Evolutionary conservation across 1,140 invertebrate genomes (phyloP), one percentile per base, ranked within the genome.

Genomic region (Drosophila littoralis): DNA sequence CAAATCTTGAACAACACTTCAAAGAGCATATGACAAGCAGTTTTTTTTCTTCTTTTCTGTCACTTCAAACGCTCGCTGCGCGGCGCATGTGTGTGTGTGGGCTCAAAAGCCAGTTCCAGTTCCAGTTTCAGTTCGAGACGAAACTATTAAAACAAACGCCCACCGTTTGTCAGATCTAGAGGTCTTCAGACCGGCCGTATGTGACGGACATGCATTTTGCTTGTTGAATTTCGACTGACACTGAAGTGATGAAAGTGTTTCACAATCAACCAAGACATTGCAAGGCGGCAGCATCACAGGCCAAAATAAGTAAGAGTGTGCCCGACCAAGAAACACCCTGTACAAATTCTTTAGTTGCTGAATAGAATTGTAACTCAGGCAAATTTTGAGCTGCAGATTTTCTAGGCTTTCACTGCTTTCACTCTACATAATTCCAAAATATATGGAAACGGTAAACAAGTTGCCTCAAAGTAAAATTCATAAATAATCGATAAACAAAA

Each of bases 231-330:
- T 52, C 33, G 33, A n/a, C 40, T 61, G 69, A 77, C 74, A 76
- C 55, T 77, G 54, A 89, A 80, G 84, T 89, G 84, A 89, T 75
- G 84, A 89, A 89, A 89, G 84, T 89, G 84, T 89, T 84, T 81
- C 77, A 89, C 84, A 89, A 89, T 89, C 77, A 77, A 83, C 79
- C 60, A 40, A 84, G 80, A 84, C 83, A 78, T 46, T 52, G 58
- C 50, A 36, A 42, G 84, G 73, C 83, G 83, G 84, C 83, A 83
- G 68, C 83, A 68, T 85, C 84, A 89, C 76, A 78, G 51, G 81
- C 61, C 33, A 9, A 33, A 42, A 46, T 28, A 3, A 38, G 10
- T 5, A 10, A 38, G 10, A 38, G 38, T 40, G 10, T 15, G 28
- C 48, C 12, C 22, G 48, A 50, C 48, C 12, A n/a, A 12, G 5